These are phyloP conservation scores for Odontesthes bonariensis DNA, from an alignment of 2,113 vertebrate species.

Conservation along the genomic window DNA sequence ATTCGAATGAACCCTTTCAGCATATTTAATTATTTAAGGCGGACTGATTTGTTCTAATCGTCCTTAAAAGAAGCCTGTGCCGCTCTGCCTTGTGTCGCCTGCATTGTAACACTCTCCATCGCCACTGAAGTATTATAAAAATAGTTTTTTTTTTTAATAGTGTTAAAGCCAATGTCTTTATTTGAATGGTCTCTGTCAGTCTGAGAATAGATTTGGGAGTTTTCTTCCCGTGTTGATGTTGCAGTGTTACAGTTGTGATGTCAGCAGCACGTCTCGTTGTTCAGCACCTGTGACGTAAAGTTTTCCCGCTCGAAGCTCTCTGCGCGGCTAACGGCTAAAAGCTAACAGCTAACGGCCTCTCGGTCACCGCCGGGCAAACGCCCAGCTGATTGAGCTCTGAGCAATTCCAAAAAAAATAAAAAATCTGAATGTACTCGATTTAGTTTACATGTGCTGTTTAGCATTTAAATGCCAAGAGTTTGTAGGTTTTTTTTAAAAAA, in stretches of 20 bases:
- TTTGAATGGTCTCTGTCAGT: slow-evolving; percentile 25
- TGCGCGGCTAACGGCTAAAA: background rate
- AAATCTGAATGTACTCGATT: slow-evolving; percentile 56
- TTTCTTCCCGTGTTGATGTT: slow-evolving; percentile 1
- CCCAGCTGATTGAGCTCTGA: background rate
- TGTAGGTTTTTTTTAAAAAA: background rate
- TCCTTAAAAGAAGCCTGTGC: background rate
- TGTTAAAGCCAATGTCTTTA: slow-evolving; percentile 53
- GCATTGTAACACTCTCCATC: slow-evolving; percentile 29
- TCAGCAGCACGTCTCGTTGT: slow-evolving; percentile 7
- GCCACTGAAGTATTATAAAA: slow-evolving; percentile 59
- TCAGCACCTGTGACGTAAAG: slow-evolving; percentile 13
- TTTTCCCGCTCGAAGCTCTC: slow-evolving; percentile 1
- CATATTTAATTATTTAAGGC: too few relatives aligned
- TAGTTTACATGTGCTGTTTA: slow-evolving; percentile 12
- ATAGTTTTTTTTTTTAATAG: slow-evolving; percentile 33
- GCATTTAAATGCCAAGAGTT: background rate
- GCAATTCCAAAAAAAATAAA: slow-evolving; percentile 6
- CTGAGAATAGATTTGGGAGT: background rate
- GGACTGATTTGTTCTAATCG: too few relatives aligned
- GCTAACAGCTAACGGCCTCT: too few relatives aligned
- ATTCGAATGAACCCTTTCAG: too few relatives aligned
- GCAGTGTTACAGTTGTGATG: slow-evolving; percentile 50
- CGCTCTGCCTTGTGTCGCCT: slow-evolving; percentile 42
- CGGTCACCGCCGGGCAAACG: background rate